Evolutionary conservation across 2,888 invertebrate species (phyloP), one percentile per base, ranked within the genome.

Genomic region (Fissipunctia ypsillon): DNA sequence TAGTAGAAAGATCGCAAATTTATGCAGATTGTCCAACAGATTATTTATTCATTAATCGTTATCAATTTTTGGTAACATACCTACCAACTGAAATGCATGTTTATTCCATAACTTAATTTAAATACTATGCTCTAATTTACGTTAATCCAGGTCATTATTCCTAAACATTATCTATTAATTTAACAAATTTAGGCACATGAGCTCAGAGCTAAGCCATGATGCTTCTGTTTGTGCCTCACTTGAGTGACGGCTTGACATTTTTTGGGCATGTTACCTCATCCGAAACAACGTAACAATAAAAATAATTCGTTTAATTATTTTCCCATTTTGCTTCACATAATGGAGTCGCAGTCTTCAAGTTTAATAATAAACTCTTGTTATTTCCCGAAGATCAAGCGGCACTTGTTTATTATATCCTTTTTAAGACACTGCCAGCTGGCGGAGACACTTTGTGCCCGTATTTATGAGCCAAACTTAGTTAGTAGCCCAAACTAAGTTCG

Each of bases 171-270:
- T n/a, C n/a, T n/a, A n/a, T 41, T 63, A 52, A 78, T 66, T 52
- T 35, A 35, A 65, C 54, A 75, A 50, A 75, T 16, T 10, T 35
- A 38, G 16, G 2, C 61, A 66, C 57, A 60, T 56, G 25, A 70
- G 50, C 67, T 50, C 63, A 71, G 22, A 64, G 78, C 43, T 54
- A 60, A 73, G 67, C 28, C 65, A 52, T 16, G 61, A n/a, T 80
- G 50, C 84, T 71, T 88, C 89, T 88, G 88, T 80, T 73, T 85
- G 85, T 84, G 86, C 84, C 84, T 81, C 85, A 84, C 77, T 80
- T 90, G 88, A 89, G 87, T 90, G 92, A 92, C 90, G 88, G 92
- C 90, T 91, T 90, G 93, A 93, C 91, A 88, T 91, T 89, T 90
- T 87, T 83, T 84, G 82, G 88, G 88, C 65, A 74, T 65, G 83